Evolutionary conservation across 2,113 vertebrate species (phyloP).

Genomic region (Origma solitaria): DNA sequence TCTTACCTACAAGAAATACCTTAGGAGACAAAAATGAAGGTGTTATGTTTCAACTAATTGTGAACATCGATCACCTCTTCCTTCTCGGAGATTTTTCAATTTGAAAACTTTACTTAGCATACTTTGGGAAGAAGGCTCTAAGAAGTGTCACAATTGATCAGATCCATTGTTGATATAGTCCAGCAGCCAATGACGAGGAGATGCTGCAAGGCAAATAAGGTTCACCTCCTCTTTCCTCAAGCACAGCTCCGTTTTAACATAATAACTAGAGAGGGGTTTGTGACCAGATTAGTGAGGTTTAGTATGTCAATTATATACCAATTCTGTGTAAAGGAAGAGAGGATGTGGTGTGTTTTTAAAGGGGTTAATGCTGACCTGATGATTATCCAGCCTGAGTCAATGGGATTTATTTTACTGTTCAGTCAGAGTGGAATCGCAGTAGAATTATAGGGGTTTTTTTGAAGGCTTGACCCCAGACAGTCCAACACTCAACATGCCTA

Average conservation of each 20-base stretch:
- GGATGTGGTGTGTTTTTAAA: not conserved
- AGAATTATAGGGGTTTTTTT: accelerated
- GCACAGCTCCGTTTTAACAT: not conserved
- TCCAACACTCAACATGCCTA: not conserved
- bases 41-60: not conserved
- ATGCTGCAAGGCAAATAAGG: not conserved
- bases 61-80: not conserved
- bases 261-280: not conserved
- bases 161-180: not conserved
- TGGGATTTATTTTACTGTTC: not conserved
- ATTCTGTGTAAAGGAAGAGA: not conserved
- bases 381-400: not conserved
- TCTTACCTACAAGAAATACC: not conserved
- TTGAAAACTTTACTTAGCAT: not conserved
- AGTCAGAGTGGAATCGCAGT: not conserved
- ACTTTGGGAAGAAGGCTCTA: not conserved
- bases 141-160: not conserved
- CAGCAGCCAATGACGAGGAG: not conserved
- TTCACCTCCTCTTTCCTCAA: not conserved
- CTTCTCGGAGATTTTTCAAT: not conserved
- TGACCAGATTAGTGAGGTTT: not conserved
- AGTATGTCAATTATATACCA: not conserved
- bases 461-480: not conserved
- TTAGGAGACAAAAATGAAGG: not conserved
- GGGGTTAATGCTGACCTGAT: not conserved